A percentile compares a stretch with the other conserved stretches of the same genome.
phyloP scores from a whole-genome alignment of 2,888 invertebrate species.

The Yponomeuta sedellus region DNA sequence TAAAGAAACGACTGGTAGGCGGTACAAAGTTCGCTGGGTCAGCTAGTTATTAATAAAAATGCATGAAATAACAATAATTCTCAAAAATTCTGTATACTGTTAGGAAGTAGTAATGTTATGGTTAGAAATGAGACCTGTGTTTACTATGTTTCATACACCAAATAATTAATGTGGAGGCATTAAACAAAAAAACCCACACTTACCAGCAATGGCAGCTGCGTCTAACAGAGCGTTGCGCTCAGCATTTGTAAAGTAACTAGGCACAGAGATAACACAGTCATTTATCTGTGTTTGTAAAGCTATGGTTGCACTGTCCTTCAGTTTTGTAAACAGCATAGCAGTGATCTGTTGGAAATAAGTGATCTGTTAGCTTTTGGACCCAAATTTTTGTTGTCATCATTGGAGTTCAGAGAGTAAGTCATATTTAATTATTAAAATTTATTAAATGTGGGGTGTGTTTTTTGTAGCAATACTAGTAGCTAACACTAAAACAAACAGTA shows the following conservation, averaged over 20 bases:
- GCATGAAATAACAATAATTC: too few relatives aligned
- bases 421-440: too few relatives aligned
- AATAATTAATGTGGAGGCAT: neutral
- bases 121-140: neutral
- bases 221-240: conserved; percentile 95
- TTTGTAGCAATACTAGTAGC: too few relatives aligned
- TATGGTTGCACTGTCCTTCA: conserved; percentile 92
- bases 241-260: conserved; percentile 95
- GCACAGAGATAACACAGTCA: conserved; percentile 96
- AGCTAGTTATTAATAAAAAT: too few relatives aligned
- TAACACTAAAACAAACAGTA: too few relatives aligned
- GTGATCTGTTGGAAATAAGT: conserved; percentile 76
- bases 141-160: neutral
- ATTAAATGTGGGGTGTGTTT: too few relatives aligned
- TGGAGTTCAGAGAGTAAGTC: too few relatives aligned
- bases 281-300: conserved; percentile 94
- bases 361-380: neutral
- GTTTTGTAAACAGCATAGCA: conserved; percentile 97
- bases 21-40: too few relatives aligned
- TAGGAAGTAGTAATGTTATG: neutral
- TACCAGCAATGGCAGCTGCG: conserved; percentile 92
- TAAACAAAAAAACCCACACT: conserved; percentile 24
- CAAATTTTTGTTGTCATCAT: too few relatives aligned
- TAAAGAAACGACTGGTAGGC: too few relatives aligned
- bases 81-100: too few relatives aligned